Conservation (phyloP, 2,888 invertebrate genomes). For the Danaus chrysippus region DNA sequence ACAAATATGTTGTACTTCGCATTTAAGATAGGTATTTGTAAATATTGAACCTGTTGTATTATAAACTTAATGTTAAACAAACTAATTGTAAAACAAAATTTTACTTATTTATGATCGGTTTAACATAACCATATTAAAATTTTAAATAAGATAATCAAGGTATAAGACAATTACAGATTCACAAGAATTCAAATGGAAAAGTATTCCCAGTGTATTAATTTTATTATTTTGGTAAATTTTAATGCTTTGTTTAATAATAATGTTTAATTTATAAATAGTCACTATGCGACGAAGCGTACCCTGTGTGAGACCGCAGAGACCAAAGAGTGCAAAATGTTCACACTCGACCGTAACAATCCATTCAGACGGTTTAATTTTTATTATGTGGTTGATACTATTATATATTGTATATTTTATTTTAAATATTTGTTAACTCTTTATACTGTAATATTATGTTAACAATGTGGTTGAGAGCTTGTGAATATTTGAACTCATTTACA, state of each 20-base stretch:
- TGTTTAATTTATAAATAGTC: constrained; percentile 9
- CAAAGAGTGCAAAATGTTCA: constrained; percentile 31
- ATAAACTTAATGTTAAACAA: no score
- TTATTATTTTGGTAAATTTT: no score
- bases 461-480: not conserved
- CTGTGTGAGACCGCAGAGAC: constrained; percentile 21
- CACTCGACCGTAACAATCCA: constrained; percentile 17
- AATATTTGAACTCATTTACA: not conserved
- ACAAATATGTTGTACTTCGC: no score
- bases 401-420: constrained; percentile 17
- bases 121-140: no score
- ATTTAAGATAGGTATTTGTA: no score
- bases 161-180: no score
- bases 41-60: no score
- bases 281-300: not conserved
- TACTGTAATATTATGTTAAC: constrained; percentile 2
- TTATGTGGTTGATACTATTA: constrained; percentile 27
- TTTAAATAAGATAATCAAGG: no score
- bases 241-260: constrained; percentile 8
- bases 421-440: not conserved
- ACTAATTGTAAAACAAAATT: no score
- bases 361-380: constrained; percentile 28
- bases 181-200: no score
- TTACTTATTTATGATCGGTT: no score
- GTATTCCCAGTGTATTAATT: no score